Evolutionary conservation across 2,797 vertebrate genomes (phyloP).

Genomic region (Psittacula derbiana): DNA sequence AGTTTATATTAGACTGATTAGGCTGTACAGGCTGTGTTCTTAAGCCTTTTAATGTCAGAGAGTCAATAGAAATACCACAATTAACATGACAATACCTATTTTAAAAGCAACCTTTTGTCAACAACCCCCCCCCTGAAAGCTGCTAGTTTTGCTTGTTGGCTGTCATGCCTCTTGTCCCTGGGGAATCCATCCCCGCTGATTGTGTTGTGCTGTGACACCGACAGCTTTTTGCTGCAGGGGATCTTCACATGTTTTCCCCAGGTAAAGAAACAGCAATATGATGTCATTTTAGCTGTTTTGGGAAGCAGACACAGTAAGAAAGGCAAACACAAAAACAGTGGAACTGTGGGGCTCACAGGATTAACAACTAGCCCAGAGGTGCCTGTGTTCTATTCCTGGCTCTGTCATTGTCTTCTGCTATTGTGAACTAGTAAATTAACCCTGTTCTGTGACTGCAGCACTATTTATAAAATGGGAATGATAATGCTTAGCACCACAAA

Average conservation of each 20-base stretch:
- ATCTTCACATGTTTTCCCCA: background rate
- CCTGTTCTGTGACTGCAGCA: background rate
- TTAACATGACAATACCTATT: slow-evolving; percentile 1
- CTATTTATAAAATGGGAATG: background rate
- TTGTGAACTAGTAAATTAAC: slow-evolving; percentile 20
- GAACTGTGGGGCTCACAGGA: background rate
- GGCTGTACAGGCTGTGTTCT: background rate
- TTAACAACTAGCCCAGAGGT: background rate
- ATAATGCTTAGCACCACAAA: slow-evolving; percentile 35
- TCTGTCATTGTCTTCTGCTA: background rate
- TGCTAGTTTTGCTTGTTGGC: background rate
- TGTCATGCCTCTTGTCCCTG: slow-evolving; percentile 1
- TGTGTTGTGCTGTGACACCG: slow-evolving; percentile 7
- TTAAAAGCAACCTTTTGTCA: slow-evolving; percentile 20
- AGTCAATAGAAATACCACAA: background rate
- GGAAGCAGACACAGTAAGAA: background rate
- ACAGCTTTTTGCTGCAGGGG: slow-evolving; percentile 48
- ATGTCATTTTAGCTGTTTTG: slow-evolving; percentile 25
- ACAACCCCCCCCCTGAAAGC: background rate
- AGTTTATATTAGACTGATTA: background rate
- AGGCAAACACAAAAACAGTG: background rate
- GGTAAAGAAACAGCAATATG: background rate
- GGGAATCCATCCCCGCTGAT: background rate
- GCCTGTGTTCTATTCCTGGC: background rate
- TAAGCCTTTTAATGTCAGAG: background rate